Evolutionary conservation across 2,888 invertebrate genomes (phyloP).

Genomic region (Temnothorax ravouxi): DNA sequence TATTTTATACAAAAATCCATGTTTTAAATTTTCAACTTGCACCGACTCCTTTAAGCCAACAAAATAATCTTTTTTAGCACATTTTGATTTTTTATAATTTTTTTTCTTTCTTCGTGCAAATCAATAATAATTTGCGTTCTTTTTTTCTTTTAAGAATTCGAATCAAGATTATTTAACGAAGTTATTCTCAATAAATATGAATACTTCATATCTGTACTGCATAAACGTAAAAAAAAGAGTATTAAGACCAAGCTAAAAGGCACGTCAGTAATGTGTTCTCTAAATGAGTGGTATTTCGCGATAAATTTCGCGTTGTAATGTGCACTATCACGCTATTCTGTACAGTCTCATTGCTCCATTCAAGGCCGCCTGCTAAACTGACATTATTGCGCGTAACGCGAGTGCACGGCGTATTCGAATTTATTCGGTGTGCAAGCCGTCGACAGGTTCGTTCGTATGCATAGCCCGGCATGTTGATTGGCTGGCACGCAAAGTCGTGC

Average conservation of each 20-base stretch:
- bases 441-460: slow-evolving; percentile 78
- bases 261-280: neutral
- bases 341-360: slow-evolving; percentile 46
- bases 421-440: slow-evolving; percentile 68
- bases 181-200: neutral
- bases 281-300: slow-evolving; percentile 15
- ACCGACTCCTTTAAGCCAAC: neutral
- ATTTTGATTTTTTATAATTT: neutral
- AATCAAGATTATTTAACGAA: slow-evolving; percentile 1
- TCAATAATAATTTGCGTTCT: neutral
- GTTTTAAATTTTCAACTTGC: neutral
- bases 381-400: slow-evolving; percentile 56
- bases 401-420: slow-evolving; percentile 67
- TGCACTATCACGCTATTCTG: slow-evolving; percentile 20
- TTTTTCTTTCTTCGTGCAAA: neutral
- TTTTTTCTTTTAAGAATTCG: neutral
- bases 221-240: neutral
- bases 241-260: neutral
- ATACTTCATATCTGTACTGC: neutral
- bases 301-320: slow-evolving; percentile 29
- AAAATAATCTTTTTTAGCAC: neutral
- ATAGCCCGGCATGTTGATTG: slow-evolving; percentile 79
- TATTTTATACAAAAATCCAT: neutral
- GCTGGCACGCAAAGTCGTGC: slow-evolving; percentile 76
- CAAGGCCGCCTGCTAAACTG: slow-evolving; percentile 43